Percentiles rank a stretch among this genome's conserved stretches.
phyloP scores from a whole-genome alignment of 2,888 invertebrate species.

The Parnassius glacialis region DNA sequence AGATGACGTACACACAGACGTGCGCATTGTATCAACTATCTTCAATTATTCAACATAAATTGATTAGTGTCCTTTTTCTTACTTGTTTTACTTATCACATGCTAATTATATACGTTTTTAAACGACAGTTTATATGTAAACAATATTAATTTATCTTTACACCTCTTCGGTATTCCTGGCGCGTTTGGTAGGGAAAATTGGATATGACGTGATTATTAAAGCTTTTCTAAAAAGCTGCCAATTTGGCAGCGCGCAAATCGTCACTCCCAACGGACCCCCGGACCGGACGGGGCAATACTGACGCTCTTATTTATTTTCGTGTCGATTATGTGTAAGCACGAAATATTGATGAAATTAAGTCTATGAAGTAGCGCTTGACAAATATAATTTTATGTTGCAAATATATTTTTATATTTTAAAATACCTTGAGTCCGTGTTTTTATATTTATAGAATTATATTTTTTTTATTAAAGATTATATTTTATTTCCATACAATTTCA shows the following conservation, averaged over 20 bases:
- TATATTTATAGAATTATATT: too few relatives aligned
- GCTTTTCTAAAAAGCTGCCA: conserved; percentile 72
- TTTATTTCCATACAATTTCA: too few relatives aligned
- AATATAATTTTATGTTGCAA: too few relatives aligned
- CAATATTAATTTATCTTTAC: conserved; percentile 27
- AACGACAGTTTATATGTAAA: conserved; percentile 1
- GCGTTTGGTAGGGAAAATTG: conserved; percentile 67
- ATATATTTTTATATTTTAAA: too few relatives aligned
- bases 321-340: conserved; percentile 25
- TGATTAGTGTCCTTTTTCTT: conserved; percentile 20
- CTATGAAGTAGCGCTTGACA: too few relatives aligned
- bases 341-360: too few relatives aligned
- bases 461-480: too few relatives aligned
- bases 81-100: conserved; percentile 15
- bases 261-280: conserved; percentile 56
- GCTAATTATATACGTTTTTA: conserved; percentile 13
- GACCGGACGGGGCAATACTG: conserved; percentile 38
- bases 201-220: conserved; percentile 77
- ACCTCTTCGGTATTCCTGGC: conserved; percentile 60
- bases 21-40: conserved; percentile 15
- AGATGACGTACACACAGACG: conserved; percentile 13
- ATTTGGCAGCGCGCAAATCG: conserved; percentile 70
- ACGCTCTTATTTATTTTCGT: conserved; percentile 50
- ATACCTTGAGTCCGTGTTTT: too few relatives aligned
- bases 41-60: conserved; percentile 18